Conservation (phyloP, 2,113 vertebrate species). For the Neotoma lepida region DNA sequence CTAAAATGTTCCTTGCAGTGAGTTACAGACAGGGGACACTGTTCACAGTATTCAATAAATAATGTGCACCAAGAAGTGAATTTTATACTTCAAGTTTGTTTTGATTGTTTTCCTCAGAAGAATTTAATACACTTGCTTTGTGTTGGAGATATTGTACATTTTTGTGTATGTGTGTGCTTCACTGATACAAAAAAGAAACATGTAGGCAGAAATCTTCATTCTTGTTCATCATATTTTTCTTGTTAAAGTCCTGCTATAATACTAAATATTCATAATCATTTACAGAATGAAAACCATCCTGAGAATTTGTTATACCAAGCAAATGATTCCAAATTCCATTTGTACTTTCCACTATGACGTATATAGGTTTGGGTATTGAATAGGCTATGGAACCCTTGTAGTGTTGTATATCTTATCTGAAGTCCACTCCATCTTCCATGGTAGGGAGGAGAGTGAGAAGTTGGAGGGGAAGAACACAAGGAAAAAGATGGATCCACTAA, state of each 20-base stretch:
- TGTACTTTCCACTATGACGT: not conserved
- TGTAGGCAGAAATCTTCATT: not conserved
- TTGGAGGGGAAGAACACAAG: accelerated
- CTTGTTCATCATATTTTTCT: not conserved
- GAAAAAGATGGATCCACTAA: not conserved
- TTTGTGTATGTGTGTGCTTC: not conserved
- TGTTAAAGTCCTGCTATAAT: not conserved
- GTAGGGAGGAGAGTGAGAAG: too few relatives aligned
- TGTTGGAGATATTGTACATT: not conserved
- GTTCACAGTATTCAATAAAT: not conserved
- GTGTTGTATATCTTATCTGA: not conserved
- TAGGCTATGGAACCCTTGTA: not conserved
- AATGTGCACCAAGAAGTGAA: not conserved
- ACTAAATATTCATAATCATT: slow-evolving; percentile 4
- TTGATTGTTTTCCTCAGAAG: not conserved
- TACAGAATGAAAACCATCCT: not conserved
- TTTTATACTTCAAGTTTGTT: not conserved
- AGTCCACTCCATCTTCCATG: not conserved
- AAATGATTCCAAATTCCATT: not conserved
- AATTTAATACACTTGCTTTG: not conserved
- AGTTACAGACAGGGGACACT: not conserved
- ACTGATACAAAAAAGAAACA: not conserved
- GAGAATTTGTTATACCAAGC: not conserved
- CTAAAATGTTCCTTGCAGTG: not conserved
- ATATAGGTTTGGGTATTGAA: not conserved